Base-by-base conservation (phyloP, 1,140 invertebrate genomes). In the Dryas iulia region DNA sequence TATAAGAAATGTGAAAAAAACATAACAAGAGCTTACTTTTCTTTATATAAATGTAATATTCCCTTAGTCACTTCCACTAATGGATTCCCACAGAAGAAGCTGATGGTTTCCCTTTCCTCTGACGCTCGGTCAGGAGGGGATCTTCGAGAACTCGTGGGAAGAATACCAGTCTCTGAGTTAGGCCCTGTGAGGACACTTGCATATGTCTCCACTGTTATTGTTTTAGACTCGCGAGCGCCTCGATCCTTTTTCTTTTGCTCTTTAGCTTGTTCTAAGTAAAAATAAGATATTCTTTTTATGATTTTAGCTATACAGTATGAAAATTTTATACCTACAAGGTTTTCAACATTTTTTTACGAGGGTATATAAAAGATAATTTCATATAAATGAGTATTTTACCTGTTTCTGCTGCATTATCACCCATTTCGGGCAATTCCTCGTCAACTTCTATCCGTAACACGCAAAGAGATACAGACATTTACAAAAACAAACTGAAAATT, bases 31-130 rank as follows among this genome's bases (percentile, higher is more conserved):
- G 83, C 93, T 88, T 92, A 97, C 96, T 98, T 98, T 92, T 99
- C 98, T 91, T 99, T 99, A 86, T 98, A 99, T 0, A 99, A 92
- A 94, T 99, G 98, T 23, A 99, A 92, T 56, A 99, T 96, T 54
- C 99, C 99, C 89, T 98, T 98, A 0, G 97, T 98, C 28, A 98
- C 95, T 93, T 99, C 99, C 6, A 99, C 98, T 83, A 97, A 96
- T 8, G 98, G 98, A 94, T 99, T 99, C 1, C 99, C 99, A 82
- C 96, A 98, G 71, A 97, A 96, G 92, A 99, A 99, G 60, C 93
- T 94, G n/a, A 97, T 95, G 76, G 96, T 94, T 63, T 94, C 93
- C 35, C 84, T 80, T 73, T 93, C 85, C 56, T 89, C 82, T 53
- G 81, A 78, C 7, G 76, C 65, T 31, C 81, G 82, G 53, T 86